Evolutionary conservation across 2,113 vertebrate genomes (phyloP).

Genomic region (Sterna hirundo): DNA sequence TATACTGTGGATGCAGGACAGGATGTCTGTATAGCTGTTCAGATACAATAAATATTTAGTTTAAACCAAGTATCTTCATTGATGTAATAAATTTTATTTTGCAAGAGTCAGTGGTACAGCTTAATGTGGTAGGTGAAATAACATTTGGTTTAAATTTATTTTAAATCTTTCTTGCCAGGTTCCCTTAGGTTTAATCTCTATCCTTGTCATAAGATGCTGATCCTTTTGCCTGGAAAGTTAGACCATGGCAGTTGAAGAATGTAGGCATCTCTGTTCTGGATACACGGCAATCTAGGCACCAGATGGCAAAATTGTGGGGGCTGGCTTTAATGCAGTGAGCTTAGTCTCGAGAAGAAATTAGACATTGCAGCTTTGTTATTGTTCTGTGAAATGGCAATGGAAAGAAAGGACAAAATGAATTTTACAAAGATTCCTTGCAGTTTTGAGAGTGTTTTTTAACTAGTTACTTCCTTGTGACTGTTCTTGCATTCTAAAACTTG

Average conservation of each 20-base stretch:
- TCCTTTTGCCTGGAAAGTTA: background rate
- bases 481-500: background rate
- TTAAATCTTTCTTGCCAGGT: background rate
- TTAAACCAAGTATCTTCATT: background rate
- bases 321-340: background rate
- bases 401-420: background rate
- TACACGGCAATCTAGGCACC: background rate
- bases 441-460: background rate
- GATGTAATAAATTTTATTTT: background rate
- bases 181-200: background rate
- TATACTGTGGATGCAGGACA: background rate
- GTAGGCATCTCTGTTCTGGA: background rate
- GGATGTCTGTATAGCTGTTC: background rate
- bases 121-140: background rate
- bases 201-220: background rate
- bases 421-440: background rate
- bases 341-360: background rate
- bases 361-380: background rate
- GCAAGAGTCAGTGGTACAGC: background rate
- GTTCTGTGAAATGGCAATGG: background rate
- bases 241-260: background rate
- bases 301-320: conserved; percentile 48
- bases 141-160: background rate
- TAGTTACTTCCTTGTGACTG: background rate
- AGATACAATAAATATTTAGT: background rate